phyloP scores from a whole-genome alignment of 2,113 vertebrate genomes.

The Chlamydotis undulata region DNA sequence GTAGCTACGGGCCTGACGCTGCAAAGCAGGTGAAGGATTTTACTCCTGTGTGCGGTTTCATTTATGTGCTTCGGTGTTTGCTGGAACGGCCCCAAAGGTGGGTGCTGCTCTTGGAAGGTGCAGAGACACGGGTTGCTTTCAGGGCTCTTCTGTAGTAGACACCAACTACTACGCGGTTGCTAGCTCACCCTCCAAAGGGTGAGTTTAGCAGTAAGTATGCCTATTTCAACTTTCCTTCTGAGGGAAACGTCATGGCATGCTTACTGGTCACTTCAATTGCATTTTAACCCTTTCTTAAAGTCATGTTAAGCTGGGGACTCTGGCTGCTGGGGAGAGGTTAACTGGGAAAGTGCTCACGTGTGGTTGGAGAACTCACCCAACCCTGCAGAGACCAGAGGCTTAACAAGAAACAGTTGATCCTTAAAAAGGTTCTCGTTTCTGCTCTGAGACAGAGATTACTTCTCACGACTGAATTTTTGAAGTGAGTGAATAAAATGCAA shows the following conservation, averaged over 20 bases:
- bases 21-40: neutral
- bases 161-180: neutral
- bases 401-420: neutral
- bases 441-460: neutral
- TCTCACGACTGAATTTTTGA: neutral
- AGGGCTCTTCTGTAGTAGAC: neutral
- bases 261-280: neutral
- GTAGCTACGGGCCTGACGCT: neutral
- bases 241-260: neutral
- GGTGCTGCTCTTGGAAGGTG: neutral
- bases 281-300: neutral
- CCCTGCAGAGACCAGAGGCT: neutral
- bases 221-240: neutral
- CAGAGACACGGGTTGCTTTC: neutral
- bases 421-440: neutral
- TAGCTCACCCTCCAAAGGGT: neutral
- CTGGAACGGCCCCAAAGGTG: neutral
- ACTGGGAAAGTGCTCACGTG: neutral
- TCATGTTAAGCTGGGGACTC: accelerated
- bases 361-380: neutral
- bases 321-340: neutral
- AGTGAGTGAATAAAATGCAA: neutral
- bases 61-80: neutral
- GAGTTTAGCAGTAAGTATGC: neutral
- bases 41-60: neutral